Evolutionary conservation across 2,113 vertebrate genomes (phyloP).

Genomic region (Herpetotheres cachinnans): DNA sequence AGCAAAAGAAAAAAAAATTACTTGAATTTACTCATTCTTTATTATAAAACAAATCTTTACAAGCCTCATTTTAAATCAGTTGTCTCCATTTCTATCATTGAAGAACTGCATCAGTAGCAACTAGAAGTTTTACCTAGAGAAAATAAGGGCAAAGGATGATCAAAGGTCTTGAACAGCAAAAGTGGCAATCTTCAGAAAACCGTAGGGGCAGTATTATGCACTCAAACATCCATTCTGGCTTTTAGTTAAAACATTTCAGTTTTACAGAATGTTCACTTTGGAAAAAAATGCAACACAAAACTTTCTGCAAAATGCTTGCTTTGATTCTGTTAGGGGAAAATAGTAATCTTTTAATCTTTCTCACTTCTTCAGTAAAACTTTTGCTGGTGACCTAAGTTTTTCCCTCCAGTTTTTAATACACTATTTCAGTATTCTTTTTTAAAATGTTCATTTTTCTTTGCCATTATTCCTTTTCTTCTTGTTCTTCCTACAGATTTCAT

Average conservation of each 20-base stretch:
- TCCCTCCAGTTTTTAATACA: neutral
- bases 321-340: neutral
- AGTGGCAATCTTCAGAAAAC: neutral
- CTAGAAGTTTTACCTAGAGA: neutral
- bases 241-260: neutral
- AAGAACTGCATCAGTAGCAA: neutral
- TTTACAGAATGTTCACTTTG: neutral
- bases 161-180: neutral
- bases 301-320: neutral
- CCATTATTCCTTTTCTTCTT: neutral
- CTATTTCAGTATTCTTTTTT: neutral
- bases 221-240: neutral
- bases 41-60: neutral
- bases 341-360: neutral
- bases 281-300: neutral
- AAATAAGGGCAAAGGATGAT: neutral
- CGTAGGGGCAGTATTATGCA: neutral
- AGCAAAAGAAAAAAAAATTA: neutral
- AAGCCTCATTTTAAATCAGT: neutral
- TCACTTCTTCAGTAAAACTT: conserved; percentile 2
- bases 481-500: neutral
- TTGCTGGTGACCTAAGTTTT: neutral
- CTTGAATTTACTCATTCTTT: neutral
- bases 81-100: neutral
- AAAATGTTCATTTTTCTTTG: neutral